Base-by-base conservation (phyloP, 1,140 invertebrate genomes). In the Drosophila tristis region DNA sequence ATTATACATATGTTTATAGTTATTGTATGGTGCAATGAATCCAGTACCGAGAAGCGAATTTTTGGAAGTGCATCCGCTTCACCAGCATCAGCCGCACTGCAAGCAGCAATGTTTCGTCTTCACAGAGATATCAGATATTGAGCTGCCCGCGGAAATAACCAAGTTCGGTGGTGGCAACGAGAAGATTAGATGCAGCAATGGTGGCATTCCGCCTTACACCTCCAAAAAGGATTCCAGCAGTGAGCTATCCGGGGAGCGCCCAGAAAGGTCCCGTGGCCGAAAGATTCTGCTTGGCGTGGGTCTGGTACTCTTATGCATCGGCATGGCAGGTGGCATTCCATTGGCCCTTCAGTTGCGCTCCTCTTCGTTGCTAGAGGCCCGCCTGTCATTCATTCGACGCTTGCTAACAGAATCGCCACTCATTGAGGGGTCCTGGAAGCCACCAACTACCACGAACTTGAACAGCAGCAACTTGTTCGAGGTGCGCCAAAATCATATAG, bases 341-440 rank as follows among this genome's bases (percentile, higher is more conserved):
- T 70, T 94, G 31, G 94, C 93, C 1, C 74, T 94, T 13, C 94
- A 94, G 68, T 78, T 94, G 25, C 91, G 94, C 31, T 93, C 93
- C 53, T 94, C 94, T 3, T 94, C 94, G 56, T 79, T 94, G 47
- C 67, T 94, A 15, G 93, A 94, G 77, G 94, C 94, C 0, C 92
- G 94, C 8, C 80, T 94, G 20, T 92, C 94, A 45, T 94, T 94
- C n/a, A 94, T 94, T 11, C 89, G 92, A 15, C 93, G 94, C 53
- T 92, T 94, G 74, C 75, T 94, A 13, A 93, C 93, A 13, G 94
- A 94, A 74, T 93, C 93, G 13, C 94, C 94, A 4, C 75, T 94
- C 6, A 92, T 94, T 25, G 94, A 94, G 73, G 93, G 93, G 89
- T 93, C 92, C 20, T 91, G 90, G 90, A 86, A 81, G 54, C 86